These are phyloP conservation scores for Strix aluco DNA, from an alignment of 2,113 vertebrate species.

Conservation along the genomic window DNA sequence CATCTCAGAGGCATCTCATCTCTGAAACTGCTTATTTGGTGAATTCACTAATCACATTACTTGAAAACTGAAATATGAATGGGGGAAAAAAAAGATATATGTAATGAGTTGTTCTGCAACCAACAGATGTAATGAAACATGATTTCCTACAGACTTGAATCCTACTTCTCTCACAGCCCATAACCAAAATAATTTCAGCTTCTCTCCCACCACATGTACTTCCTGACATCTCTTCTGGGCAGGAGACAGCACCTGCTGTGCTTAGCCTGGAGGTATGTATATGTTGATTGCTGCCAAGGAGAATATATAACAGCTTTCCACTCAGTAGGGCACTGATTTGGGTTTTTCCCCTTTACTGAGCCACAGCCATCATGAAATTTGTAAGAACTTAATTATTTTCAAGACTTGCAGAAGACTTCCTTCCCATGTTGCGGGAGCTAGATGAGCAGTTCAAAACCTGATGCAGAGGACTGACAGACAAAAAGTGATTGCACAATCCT, in stretches of 20 bases:
- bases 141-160: background rate
- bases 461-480: background rate
- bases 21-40: background rate
- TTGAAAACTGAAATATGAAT: conserved; percentile 9
- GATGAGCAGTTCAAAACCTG: background rate
- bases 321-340: background rate
- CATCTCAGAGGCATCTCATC: background rate
- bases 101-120: background rate
- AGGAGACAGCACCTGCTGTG: background rate
- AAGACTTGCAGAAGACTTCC: background rate
- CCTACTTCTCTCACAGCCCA: background rate
- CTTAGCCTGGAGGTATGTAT: background rate
- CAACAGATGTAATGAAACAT: background rate
- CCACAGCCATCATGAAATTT: fast-evolving
- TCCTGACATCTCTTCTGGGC: background rate
- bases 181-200: background rate
- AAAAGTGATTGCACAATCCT: background rate
- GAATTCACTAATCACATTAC: background rate
- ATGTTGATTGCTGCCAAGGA: background rate
- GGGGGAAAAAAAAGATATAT: background rate
- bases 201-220: background rate
- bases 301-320: background rate
- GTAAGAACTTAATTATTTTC: background rate
- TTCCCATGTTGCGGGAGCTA: fast-evolving
- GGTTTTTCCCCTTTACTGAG: background rate